Evolutionary conservation across 1,140 invertebrate genomes (phyloP).

Genomic region (Drosophila auraria): DNA sequence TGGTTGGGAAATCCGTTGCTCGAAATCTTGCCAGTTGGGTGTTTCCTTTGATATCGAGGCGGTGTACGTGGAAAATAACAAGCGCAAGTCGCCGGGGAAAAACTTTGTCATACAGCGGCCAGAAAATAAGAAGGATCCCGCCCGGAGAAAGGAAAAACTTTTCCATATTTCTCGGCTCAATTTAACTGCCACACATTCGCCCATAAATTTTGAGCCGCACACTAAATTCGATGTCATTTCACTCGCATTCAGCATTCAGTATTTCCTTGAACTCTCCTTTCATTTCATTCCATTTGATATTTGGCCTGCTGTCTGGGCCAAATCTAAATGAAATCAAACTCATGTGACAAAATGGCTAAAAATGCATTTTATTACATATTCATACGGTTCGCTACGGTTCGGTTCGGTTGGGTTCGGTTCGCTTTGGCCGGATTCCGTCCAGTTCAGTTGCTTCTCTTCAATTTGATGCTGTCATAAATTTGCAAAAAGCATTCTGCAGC

Average conservation of each 20-base stretch:
- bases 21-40: slow-evolving; percentile 40
- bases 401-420: slow-evolving; percentile 30
- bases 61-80: slow-evolving; percentile 39
- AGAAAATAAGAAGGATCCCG: slow-evolving; percentile 5
- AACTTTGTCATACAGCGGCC: slow-evolving; percentile 41
- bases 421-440: slow-evolving; percentile 19
- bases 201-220: slow-evolving; percentile 42
- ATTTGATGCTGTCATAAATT: slow-evolving; percentile 54
- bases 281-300: slow-evolving; percentile 43
- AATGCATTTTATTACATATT: slow-evolving; percentile 70
- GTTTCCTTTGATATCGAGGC: slow-evolving; percentile 48
- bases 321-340: slow-evolving; percentile 67
- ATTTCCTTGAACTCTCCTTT: slow-evolving; percentile 31
- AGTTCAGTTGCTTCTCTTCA: slow-evolving; percentile 21
- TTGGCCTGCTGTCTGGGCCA: slow-evolving; percentile 18
- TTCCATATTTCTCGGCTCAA: slow-evolving; percentile 41
- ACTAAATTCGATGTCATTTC: slow-evolving; percentile 47
- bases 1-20: slow-evolving; percentile 17
- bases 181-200: slow-evolving; percentile 48
- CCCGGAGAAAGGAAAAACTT: slow-evolving; percentile 13
- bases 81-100: slow-evolving; percentile 10
- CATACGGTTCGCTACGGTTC: slow-evolving; percentile 44
- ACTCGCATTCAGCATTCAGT: slow-evolving; percentile 29
- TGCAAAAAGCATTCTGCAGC: slow-evolving; percentile 48
- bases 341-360: slow-evolving; percentile 67